These are phyloP conservation scores for Lerista edwardsae DNA, from an alignment of 2,797 vertebrate species.

Conservation along the genomic window DNA sequence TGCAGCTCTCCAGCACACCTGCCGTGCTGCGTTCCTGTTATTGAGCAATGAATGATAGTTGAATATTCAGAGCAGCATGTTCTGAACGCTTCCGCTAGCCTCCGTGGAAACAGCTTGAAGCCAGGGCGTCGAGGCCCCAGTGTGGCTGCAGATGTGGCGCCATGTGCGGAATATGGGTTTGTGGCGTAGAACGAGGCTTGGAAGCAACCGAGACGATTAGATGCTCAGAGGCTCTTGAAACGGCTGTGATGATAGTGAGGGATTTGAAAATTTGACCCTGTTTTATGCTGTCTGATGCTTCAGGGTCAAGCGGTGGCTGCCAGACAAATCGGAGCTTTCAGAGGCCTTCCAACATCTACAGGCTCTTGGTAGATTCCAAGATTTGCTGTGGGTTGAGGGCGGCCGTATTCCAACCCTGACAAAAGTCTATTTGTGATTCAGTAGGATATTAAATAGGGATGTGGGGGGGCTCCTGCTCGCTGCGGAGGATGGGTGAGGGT, in stretches of 20 bases:
- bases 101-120: constrained; percentile 17
- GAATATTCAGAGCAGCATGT: not conserved
- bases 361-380: not conserved
- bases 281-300: not conserved
- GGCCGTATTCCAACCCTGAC: not conserved
- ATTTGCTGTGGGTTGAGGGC: not conserved
- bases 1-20: not conserved
- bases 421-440: not conserved
- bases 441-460: too few species aligned
- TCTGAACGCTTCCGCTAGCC: not conserved
- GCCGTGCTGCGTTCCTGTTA: not conserved
- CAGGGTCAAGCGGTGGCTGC: not conserved
- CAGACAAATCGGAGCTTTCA: too few species aligned
- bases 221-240: not conserved
- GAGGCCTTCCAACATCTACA: too few species aligned
- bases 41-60: not conserved
- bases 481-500: too few species aligned
- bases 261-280: not conserved
- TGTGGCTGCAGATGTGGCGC: not conserved
- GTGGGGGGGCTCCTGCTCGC: too few species aligned
- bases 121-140: not conserved
- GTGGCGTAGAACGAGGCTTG: not conserved
- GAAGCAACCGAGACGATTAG: not conserved
- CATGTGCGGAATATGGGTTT: not conserved
- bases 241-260: too few species aligned